Base-by-base conservation (phyloP, 2,113 vertebrate species). In the Tupaia chinensis region DNA sequence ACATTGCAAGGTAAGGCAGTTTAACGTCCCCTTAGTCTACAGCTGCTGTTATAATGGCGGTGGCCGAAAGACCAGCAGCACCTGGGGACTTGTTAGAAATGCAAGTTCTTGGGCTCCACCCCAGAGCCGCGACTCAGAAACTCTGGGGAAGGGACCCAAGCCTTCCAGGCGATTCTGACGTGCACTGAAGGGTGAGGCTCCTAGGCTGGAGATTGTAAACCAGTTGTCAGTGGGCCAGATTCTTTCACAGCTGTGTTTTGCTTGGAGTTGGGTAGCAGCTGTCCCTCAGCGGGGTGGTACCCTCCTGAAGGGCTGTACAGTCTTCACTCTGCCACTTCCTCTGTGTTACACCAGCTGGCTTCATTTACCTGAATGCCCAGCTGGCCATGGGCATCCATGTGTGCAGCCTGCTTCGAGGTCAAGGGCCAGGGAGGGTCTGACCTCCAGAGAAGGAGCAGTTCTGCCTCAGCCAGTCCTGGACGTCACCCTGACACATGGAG, bases 201-300 rank as follows among this genome's bases (percentile, higher is more conserved):
- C 15, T 0, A 77, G 83, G 12, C 44, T 61, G 56, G 80, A 81
- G 92, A 32, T 16, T 23, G 60, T 63, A 74, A 32, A 66, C 65
- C 0, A 1, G 22, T 27, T 91, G 97, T 61, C 74, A 53, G 13
- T 16, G 74, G 63, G 86, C 95, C 88, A 91, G 8, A 53, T 87
- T 60, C 65, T 86, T 56, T 32, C 70, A 94, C 89, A 96, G 94
- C 94, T 95, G 91, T 80, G 66, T 94, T 93, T 86, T 93, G 56
- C 95, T 76, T 89, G 92, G 93, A 87, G 58, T 87, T 16, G 34
- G 94, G 78, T 1, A 61, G 69, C 91, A 93, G 96, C 97, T 96
- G 82, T 63, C 27, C 54, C 72, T 6, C 27, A 17, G 61, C 79
- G 44, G 60, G 68, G 78, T 44, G 12, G 1, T n/a, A 76, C 34